phyloP scores from a whole-genome alignment of 1,140 invertebrate species.

The Homarus americanus region DNA sequence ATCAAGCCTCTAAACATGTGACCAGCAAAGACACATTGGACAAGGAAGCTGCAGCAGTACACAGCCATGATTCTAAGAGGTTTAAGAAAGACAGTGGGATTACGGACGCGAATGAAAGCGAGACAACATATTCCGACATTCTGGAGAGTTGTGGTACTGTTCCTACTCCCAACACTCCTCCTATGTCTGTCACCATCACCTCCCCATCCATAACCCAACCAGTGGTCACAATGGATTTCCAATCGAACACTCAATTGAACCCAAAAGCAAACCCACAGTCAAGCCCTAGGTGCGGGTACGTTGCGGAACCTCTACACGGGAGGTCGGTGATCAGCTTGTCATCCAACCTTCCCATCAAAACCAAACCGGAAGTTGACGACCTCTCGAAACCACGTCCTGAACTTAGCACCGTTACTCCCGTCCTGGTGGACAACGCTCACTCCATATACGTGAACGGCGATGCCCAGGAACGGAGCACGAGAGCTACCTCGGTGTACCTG shows the following conservation, averaged over 20 bases:
- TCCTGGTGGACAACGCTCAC: background rate
- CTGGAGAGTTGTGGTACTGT: background rate
- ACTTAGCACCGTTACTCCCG: background rate
- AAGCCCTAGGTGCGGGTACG: background rate
- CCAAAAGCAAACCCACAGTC: background rate
- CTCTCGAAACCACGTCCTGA: background rate
- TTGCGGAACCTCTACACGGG: background rate
- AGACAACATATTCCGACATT: background rate
- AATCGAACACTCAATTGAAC: background rate
- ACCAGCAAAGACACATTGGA: background rate
- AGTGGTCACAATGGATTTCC: background rate
- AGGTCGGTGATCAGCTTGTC: background rate
- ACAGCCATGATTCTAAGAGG: background rate
- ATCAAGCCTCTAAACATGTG: background rate
- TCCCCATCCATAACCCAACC: background rate
- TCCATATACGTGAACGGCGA: conserved; percentile 37
- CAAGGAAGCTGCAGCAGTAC: background rate
- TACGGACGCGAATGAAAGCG: background rate
- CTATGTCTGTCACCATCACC: background rate
- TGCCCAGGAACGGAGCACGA: background rate
- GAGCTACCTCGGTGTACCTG: conserved; percentile 22
- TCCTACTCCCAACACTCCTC: background rate
- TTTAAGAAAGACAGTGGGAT: background rate
- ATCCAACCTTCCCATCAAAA: background rate
- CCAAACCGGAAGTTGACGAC: background rate